Conservation (phyloP, 2,113 vertebrate genomes). For the Dromaius novaehollandiae region DNA sequence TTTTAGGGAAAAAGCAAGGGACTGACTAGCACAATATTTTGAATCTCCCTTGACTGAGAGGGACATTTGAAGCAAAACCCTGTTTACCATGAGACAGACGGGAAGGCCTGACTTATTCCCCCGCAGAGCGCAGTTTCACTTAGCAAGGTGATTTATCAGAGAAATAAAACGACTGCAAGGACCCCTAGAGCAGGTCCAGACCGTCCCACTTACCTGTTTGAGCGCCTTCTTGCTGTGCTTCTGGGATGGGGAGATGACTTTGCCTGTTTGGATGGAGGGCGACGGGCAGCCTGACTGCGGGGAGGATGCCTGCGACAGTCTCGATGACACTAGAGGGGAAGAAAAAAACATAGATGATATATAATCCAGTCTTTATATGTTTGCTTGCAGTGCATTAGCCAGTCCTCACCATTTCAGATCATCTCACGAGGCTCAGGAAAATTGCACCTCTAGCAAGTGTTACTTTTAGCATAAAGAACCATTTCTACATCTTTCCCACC, state of each 20-base stretch:
- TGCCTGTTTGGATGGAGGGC: slow-evolving; percentile 86
- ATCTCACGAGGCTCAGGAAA: not conserved
- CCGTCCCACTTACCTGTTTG: slow-evolving; percentile 85
- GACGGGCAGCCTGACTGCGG: slow-evolving; percentile 91
- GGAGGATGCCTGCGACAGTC: slow-evolving; percentile 89
- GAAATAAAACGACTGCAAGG: fast-evolving
- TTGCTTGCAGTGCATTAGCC: not conserved
- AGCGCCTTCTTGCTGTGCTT: slow-evolving; percentile 99
- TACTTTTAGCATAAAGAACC: not conserved
- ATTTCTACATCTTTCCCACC: not conserved
- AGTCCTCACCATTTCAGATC: not conserved
- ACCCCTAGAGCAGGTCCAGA: not conserved
- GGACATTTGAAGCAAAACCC: not conserved
- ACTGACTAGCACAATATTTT: fast-evolving
- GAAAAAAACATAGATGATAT: not conserved
- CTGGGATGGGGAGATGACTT: slow-evolving; percentile 96
- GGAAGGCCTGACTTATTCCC: not conserved
- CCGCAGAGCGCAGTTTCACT: not conserved
- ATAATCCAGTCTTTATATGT: fast-evolving
- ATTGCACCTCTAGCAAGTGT: not conserved
- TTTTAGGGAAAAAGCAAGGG: not conserved
- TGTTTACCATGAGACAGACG: not conserved
- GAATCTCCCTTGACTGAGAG: not conserved
- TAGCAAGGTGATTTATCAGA: not conserved
- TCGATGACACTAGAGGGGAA: slow-evolving; percentile 83